Evolutionary conservation across 2,888 invertebrate genomes (phyloP).

Genomic region (Drosophila recens): DNA sequence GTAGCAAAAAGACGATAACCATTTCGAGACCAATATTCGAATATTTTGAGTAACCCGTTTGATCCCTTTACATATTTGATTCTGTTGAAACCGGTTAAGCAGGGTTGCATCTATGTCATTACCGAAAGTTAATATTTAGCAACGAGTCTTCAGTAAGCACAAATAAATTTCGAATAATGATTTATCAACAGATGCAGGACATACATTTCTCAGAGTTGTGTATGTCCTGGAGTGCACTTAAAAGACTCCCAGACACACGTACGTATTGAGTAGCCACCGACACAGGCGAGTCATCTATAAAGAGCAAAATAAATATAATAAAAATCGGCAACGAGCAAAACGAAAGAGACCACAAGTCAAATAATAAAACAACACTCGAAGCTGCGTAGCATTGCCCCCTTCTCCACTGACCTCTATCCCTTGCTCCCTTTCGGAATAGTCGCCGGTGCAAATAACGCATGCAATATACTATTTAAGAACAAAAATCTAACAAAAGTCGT

Average conservation of each 20-base stretch:
- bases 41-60: too few relatives aligned
- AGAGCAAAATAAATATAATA: conserved; percentile 71
- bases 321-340: conserved; percentile 46
- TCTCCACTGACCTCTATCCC: not conserved
- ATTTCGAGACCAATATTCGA: too few relatives aligned
- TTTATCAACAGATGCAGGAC: conserved; percentile 19
- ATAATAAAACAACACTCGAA: conserved; percentile 51
- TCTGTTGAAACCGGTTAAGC: too few relatives aligned
- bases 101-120: too few relatives aligned
- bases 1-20: too few relatives aligned
- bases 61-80: too few relatives aligned
- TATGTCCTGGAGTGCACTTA: conserved; percentile 46
- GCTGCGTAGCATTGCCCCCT: not conserved
- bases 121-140: too few relatives aligned
- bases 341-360: conserved; percentile 39
- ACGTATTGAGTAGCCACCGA: conserved; percentile 27
- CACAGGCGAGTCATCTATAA: conserved; percentile 42
- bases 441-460: conserved; percentile 47
- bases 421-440: not conserved
- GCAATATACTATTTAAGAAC: conserved; percentile 44
- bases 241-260: conserved; percentile 27
- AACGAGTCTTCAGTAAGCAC: not conserved
- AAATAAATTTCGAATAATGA: conserved; percentile 10
- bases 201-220: not conserved
- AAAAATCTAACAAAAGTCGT: conserved; percentile 3